Conservation (phyloP, 2,797 vertebrate species). For the Hybognathus amarus region DNA sequence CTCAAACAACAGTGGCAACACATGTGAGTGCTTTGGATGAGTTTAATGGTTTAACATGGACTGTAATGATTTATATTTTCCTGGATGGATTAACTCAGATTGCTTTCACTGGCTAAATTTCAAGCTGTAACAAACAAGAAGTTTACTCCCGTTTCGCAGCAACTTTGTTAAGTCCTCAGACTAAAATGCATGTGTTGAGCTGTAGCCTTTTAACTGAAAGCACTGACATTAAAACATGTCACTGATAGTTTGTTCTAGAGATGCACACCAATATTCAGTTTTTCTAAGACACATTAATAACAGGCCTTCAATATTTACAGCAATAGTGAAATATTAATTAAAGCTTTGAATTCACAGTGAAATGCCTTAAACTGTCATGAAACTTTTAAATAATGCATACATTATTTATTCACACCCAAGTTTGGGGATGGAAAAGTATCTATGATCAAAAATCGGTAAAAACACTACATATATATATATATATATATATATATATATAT, state of each 20-base stretch:
- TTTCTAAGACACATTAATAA: too few relatives aligned
- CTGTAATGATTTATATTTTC: not conserved
- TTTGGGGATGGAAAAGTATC: not conserved
- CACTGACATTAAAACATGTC: too few relatives aligned
- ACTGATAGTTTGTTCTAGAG: too few relatives aligned
- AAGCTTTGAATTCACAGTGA: not conserved
- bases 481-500: too few relatives aligned
- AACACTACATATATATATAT: not conserved
- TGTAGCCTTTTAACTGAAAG: too few relatives aligned
- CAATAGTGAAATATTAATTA: not conserved
- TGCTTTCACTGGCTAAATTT: not conserved
- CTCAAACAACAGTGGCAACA: constrained; percentile 89
- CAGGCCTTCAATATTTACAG: not conserved
- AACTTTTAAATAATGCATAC: not conserved
- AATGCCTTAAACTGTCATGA: not conserved
- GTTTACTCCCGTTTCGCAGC: too few relatives aligned
- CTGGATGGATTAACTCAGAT: not conserved
- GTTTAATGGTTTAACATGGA: not conserved
- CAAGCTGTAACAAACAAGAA: not conserved
- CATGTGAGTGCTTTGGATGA: constrained; percentile 77
- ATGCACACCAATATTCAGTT: too few relatives aligned
- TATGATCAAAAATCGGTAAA: not conserved
- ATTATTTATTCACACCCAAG: not conserved
- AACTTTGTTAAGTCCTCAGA: too few relatives aligned
- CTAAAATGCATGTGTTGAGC: too few relatives aligned